Percentiles rank a stretch among this genome's conserved stretches.
Evolutionary conservation across 2,888 invertebrate genomes (phyloP).

Genomic region (Anoplius nigerrimus): DNA sequence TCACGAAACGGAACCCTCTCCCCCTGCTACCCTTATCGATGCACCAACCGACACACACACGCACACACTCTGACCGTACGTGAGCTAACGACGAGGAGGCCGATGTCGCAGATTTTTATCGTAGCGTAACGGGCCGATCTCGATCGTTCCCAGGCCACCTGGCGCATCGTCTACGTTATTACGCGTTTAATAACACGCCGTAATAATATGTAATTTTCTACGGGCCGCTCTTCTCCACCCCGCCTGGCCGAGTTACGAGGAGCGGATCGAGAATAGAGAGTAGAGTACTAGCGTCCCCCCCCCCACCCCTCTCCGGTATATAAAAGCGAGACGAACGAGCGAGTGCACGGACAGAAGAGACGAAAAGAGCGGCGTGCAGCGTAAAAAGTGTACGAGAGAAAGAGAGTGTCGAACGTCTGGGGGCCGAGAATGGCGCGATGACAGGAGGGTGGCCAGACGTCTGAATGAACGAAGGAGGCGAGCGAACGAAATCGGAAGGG

Average conservation of each 20-base stretch:
- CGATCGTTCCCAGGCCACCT: constrained; percentile 52
- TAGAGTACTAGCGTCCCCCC: too few species aligned
- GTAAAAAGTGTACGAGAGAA: too few species aligned
- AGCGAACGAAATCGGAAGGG: constrained; percentile 3
- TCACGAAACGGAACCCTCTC: too few species aligned
- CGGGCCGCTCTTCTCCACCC: constrained; percentile 34
- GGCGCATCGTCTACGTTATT: constrained; percentile 57
- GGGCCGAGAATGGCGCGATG: constrained; percentile 26
- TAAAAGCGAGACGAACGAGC: constrained; percentile 28
- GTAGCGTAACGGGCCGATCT: constrained; percentile 26
- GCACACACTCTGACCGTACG: not conserved
- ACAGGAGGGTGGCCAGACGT: constrained; percentile 43
- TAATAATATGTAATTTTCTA: constrained; percentile 64
- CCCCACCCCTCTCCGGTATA: too few species aligned
- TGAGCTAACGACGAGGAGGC: not conserved
- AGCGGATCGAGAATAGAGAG: not conserved
- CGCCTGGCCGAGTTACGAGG: not conserved
- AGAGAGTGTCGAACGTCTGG: constrained; percentile 34
- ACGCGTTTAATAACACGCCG: constrained; percentile 67
- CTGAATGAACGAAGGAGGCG: constrained; percentile 46
- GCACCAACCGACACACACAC: too few species aligned
- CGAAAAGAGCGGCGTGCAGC: constrained; percentile 28
- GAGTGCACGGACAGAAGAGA: constrained; percentile 3
- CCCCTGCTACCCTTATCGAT: too few species aligned
- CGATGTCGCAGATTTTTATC: not conserved